Evolutionary conservation across 2,113 vertebrate genomes (phyloP).

Genomic region (Etia nguti): DNA sequence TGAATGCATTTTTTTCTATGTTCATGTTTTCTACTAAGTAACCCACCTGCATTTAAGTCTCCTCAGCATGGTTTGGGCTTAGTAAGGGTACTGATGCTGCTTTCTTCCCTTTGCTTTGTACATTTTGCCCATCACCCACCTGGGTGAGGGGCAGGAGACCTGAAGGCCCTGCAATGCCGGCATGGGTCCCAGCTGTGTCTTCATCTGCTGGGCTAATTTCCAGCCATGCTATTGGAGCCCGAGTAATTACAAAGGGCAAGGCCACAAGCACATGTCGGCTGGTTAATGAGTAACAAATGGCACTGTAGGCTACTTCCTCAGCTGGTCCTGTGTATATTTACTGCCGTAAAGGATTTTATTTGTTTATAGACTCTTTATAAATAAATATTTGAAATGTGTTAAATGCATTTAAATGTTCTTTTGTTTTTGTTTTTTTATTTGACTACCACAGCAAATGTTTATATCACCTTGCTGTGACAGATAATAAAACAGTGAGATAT

Average conservation of each 20-base stretch:
- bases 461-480: not conserved
- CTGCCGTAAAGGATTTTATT: constrained; percentile 1
- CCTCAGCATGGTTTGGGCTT: not conserved
- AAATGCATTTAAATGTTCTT: not conserved
- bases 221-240: constrained; percentile 38
- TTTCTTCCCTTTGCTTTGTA: not conserved
- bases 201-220: constrained; percentile 63
- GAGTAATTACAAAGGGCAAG: constrained; percentile 62
- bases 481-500: not conserved
- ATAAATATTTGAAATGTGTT: not conserved
- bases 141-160: constrained; percentile 26
- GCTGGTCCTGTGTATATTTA: constrained; percentile 26
- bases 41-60: not conserved
- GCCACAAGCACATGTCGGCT: constrained; percentile 45
- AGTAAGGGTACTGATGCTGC: not conserved
- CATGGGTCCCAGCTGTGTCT: constrained; percentile 67
- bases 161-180: constrained; percentile 23
- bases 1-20: not conserved
- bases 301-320: constrained; percentile 31
- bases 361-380: not conserved
- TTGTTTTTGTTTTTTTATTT: not conserved
- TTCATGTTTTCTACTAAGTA: not conserved
- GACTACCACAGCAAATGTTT: not conserved
- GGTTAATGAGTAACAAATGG: constrained; percentile 62
- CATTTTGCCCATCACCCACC: constrained; percentile 29